phyloP scores from a whole-genome alignment of 2,888 invertebrate genomes.

The Celastrina argiolus region DNA sequence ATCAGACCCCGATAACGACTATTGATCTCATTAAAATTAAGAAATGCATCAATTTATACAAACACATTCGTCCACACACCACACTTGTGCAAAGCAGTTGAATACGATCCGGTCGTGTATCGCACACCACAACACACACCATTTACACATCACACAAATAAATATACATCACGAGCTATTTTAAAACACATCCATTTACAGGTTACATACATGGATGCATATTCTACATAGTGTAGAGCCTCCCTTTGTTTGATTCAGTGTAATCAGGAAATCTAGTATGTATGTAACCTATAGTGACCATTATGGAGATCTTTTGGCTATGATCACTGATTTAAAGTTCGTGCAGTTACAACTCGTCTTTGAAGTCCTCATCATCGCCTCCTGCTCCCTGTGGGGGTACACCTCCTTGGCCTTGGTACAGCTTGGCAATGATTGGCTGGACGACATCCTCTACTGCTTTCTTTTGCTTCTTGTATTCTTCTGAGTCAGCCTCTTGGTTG shows the following conservation, averaged over 20 bases:
- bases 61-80: constrained; percentile 37
- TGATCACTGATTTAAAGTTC: constrained; percentile 57
- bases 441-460: constrained; percentile 96
- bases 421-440: constrained; percentile 97
- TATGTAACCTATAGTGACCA: constrained; percentile 44
- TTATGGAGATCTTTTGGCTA: constrained; percentile 64
- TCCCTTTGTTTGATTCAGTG: neutral
- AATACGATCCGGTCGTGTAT: constrained; percentile 40
- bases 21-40: constrained; percentile 59
- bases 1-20: constrained; percentile 34
- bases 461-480: constrained; percentile 96
- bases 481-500: constrained; percentile 94
- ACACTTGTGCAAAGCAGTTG: constrained; percentile 42
- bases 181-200: constrained; percentile 55
- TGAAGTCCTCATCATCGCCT: constrained; percentile 86
- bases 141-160: constrained; percentile 49
- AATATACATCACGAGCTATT: constrained; percentile 67
- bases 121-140: constrained; percentile 48
- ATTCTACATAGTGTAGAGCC: neutral
- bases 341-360: constrained; percentile 87
- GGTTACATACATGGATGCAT: constrained; percentile 36
- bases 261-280: constrained; percentile 20
- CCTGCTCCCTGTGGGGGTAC: constrained; percentile 84
- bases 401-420: constrained; percentile 93
- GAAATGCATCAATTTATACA: constrained; percentile 70